Base-by-base conservation (phyloP, 2,888 invertebrate species). In the Eulithis prunata region DNA sequence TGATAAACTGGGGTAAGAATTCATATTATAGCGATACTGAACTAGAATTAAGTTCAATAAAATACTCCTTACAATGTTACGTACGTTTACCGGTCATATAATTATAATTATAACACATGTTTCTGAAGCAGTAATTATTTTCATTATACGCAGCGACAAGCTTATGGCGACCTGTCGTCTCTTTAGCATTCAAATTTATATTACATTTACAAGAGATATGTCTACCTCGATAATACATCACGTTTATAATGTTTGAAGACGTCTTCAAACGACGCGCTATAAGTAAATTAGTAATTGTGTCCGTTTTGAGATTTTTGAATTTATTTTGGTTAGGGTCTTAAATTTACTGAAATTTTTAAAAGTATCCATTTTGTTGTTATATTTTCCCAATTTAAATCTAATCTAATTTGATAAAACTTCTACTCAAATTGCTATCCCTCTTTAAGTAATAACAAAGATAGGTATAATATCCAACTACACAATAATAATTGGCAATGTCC, bases 161-260 rank as follows among this genome's bases (percentile, higher is more conserved):
- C 81, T 78, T 71, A 76, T 73, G 80, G 79, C 80, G 82, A 84
- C 82, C 83, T 85, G 86, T 87, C 86, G 83, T 83, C 83, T 84
- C 82, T 82, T 88, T 87, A 87, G 85, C 89, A 87, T 88, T 87
- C 85, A 82, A 85, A 87, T 87, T 86, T 85, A 86, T 84, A 84
- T 82, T 82, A 83, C 83, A 84, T 85, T 81, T 79, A 79, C 82
- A 83, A 78, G 83, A 85, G 80, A 84, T 85, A 86, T 85, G 81
- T 82, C 82, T 86, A 81, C 81, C 78, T 77, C 77, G 82, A 83
- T 85, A 84, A 85, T 81, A 83, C 77, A 73, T 74, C 78, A 81
- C 84, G 81, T 86, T 83, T 83, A 84, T 78, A 76, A 83, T 79
- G 76, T 83, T 75, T 82, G 79, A 49, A 49, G 49, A 21, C 14